Evolutionary conservation across 1,140 invertebrate species (phyloP).

Genomic region (Drosophila orosa): DNA sequence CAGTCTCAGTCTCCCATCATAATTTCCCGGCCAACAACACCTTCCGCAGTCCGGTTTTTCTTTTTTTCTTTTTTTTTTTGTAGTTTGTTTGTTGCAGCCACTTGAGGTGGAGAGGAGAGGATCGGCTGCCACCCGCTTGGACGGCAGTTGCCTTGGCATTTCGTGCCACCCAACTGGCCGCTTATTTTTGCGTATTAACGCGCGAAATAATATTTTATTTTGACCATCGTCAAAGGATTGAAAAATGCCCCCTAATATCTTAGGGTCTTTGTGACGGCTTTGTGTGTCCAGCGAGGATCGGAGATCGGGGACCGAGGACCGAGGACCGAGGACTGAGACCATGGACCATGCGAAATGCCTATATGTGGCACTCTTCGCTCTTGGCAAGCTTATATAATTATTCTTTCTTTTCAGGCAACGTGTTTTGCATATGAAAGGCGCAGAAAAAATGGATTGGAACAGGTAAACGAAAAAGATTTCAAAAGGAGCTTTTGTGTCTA

Average conservation of each 20-base stretch:
- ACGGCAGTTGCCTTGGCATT: conserved; percentile 35
- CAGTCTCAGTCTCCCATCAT: conserved; percentile 53
- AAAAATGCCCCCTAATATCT: conserved; percentile 82
- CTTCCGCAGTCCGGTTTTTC: conserved; percentile 50
- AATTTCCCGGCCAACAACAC: conserved; percentile 80
- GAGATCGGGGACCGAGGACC: background rate
- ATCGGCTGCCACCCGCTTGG: conserved; percentile 63
- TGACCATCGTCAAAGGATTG: conserved; percentile 81
- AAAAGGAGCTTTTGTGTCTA: background rate
- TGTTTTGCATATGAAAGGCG: conserved; percentile 8
- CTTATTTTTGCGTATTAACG: conserved; percentile 82
- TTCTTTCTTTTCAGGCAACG: conserved; percentile 32
- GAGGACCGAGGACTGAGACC: background rate
- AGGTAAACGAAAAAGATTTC: conserved; percentile 8
- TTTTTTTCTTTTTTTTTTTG: background rate
- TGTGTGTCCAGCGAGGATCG: conserved; percentile 36
- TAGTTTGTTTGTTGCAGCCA: too few species aligned
- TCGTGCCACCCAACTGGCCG: conserved; percentile 71
- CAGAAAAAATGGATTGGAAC: conserved; percentile 14
- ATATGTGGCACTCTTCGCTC: conserved; percentile 9
- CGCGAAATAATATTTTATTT: conserved; percentile 83
- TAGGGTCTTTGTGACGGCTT: conserved; percentile 78
- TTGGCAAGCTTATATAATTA: conserved; percentile 39
- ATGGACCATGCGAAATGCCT: conserved; percentile 6
- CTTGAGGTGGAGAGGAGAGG: too few species aligned